Evolutionary conservation across 2,113 vertebrate genomes (phyloP).

Genomic region (Anthoscopus minutus): DNA sequence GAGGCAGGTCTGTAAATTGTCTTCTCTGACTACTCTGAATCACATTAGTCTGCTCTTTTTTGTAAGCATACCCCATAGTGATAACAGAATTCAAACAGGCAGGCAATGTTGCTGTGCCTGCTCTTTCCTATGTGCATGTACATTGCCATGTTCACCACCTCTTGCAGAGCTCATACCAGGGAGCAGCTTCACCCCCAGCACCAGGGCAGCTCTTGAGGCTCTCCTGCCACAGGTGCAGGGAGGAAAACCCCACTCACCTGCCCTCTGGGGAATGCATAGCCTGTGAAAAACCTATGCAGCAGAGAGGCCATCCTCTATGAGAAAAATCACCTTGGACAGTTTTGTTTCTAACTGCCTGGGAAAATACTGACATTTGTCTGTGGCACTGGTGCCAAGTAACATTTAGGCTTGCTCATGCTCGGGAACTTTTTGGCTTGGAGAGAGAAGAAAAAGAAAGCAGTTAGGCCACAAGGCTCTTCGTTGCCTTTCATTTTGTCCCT

Average conservation of each 20-base stretch:
- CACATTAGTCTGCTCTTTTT: not conserved
- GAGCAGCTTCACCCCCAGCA: not conserved
- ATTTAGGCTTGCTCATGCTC: not conserved
- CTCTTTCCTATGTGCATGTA: fast-evolving
- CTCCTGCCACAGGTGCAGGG: not conserved
- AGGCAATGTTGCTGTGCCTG: fast-evolving
- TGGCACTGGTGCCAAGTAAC: not conserved
- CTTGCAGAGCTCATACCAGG: not conserved
- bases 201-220: not conserved
- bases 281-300: not conserved
- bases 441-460: not conserved
- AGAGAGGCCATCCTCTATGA: not conserved
- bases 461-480: not conserved
- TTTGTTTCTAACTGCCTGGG: not conserved
- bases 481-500: not conserved
- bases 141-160: not conserved
- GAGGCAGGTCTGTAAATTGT: not conserved
- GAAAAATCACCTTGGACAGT: not conserved
- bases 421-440: not conserved
- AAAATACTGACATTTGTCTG: not conserved
- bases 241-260: not conserved
- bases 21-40: not conserved
- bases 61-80: not conserved
- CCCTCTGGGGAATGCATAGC: not conserved
- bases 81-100: not conserved